Conservation (phyloP, 2,888 invertebrate species). For the Drosophila diplacantha region DNA sequence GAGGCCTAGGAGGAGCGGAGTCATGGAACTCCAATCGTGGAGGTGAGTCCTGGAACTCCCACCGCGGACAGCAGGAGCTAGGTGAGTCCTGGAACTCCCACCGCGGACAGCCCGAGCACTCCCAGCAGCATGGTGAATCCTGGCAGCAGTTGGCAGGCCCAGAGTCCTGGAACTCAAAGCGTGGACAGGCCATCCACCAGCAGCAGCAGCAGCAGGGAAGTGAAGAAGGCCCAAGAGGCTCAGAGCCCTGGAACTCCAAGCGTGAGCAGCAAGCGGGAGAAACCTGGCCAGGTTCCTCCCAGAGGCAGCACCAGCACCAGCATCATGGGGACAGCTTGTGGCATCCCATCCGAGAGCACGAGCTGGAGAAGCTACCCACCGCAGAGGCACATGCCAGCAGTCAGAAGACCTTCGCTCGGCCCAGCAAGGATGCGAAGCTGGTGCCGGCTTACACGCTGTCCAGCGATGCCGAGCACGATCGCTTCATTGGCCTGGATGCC, state of each 20-base stretch:
- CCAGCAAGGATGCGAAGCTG: constrained; percentile 36
- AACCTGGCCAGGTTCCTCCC: constrained; percentile 2
- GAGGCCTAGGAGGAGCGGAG: background rate
- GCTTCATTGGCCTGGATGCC: constrained; percentile 40
- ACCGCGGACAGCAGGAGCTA: background rate
- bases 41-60: background rate
- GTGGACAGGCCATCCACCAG: no score
- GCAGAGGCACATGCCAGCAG: constrained; percentile 30
- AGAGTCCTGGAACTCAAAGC: background rate
- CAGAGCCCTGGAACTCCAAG: background rate
- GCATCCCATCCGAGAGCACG: constrained; percentile 11
- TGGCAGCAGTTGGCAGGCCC: background rate
- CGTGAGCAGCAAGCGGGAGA: constrained; percentile 4
- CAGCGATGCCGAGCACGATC: constrained; percentile 40
- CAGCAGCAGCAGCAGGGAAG: background rate
- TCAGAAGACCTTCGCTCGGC: constrained; percentile 26
- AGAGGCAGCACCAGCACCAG: constrained; percentile 7
- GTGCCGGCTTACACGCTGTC: constrained; percentile 40
- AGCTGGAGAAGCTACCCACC: constrained; percentile 10
- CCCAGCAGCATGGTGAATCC: background rate
- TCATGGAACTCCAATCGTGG: background rate
- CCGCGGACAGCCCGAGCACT: background rate
- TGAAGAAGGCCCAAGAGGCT: background rate
- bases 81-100: no score
- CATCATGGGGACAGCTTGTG: constrained; percentile 3